Base-by-base conservation (phyloP, 2,113 vertebrate genomes). In the Callorhinus ursinus region DNA sequence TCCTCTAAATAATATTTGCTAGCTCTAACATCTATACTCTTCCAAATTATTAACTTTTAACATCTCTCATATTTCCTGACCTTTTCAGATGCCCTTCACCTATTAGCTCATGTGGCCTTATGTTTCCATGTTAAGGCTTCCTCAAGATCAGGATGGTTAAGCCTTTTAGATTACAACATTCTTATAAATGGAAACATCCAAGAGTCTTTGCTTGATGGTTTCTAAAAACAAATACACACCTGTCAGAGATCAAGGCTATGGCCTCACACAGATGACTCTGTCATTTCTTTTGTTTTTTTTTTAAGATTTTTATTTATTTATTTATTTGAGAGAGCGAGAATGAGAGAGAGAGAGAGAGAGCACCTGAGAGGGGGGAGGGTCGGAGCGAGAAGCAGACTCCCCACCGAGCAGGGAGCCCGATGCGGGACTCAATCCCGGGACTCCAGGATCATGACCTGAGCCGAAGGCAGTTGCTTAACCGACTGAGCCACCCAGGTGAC, bases 221-320 rank as follows among this genome's bases (percentile, higher is more conserved):
- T 81, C 80, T 76, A 57, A 80, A 93, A 90, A 93, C 63, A 82
- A 95, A 95, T 71, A 53, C 5, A 80, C n/a, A 89, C 49, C 61
- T 89, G 53, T 86, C 85, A 74, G 39, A 89, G 42, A 76, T 55
- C 36, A 5, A 6, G 6, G 9, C 26, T 65, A 7, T 0, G 19
- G 7, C 8, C 36, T 86, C 31, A 57, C 28, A 33, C 59, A 31
- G 31, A 94, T 77, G 76, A 97, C 95, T 77, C 74, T 39, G 39
- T 4, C 39, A 39, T 39, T 39, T 39, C 39, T 39, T 39, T 39
- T 39, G 3, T 39, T 39, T 39, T 39, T 39, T 39, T 39, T 39
- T 39, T 39, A 39, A 39, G 39, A 39, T 39, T 39, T 39, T 39
- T 39, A 39, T 39, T 39, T 39, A 39, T 39, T 39, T 39, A 39